Conservation (phyloP, 2,797 vertebrate genomes). For the Lagodon rhomboides region DNA sequence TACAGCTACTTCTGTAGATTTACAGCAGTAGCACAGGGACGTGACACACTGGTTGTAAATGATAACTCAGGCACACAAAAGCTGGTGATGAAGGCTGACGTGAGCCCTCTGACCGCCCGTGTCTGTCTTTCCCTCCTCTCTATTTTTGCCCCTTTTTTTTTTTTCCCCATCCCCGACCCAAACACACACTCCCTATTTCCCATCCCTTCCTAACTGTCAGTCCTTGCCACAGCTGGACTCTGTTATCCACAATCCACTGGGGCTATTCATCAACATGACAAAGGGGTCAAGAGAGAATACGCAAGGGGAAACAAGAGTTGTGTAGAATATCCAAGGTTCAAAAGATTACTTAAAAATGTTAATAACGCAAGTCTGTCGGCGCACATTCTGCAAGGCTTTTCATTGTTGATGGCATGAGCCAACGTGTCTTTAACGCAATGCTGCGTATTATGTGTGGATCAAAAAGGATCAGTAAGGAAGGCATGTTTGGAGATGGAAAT, state of each 20-base stretch:
- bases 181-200: slow-evolving; percentile 16
- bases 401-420: slow-evolving; percentile 20
- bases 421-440: slow-evolving; percentile 2
- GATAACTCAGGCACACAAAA: slow-evolving; percentile 11
- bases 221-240: slow-evolving; percentile 69
- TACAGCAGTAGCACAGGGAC: slow-evolving; percentile 35
- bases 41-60: slow-evolving; percentile 26
- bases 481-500: background rate
- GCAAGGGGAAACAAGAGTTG: slow-evolving; percentile 39
- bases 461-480: background rate
- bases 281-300: slow-evolving; percentile 55
- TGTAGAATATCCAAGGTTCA: slow-evolving; percentile 30
- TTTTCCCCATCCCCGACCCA: background rate
- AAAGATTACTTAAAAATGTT: slow-evolving; percentile 50
- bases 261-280: slow-evolving; percentile 71
- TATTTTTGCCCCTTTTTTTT: slow-evolving; percentile 23
- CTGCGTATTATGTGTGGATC: background rate
- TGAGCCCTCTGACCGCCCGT: background rate
- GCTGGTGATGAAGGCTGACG: slow-evolving; percentile 9
- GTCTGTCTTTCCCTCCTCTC: background rate
- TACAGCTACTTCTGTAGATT: slow-evolving; percentile 21
- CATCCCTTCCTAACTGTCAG: slow-evolving; percentile 47
- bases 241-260: slow-evolving; percentile 68
- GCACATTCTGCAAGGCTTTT: slow-evolving; percentile 34
- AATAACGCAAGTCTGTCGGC: slow-evolving; percentile 32